A percentile compares a stretch with the other conserved stretches of the same genome.
These are phyloP conservation scores for Rhabdomys dilectus DNA, from an alignment of 2,113 vertebrate genomes.

Conservation along the genomic window DNA sequence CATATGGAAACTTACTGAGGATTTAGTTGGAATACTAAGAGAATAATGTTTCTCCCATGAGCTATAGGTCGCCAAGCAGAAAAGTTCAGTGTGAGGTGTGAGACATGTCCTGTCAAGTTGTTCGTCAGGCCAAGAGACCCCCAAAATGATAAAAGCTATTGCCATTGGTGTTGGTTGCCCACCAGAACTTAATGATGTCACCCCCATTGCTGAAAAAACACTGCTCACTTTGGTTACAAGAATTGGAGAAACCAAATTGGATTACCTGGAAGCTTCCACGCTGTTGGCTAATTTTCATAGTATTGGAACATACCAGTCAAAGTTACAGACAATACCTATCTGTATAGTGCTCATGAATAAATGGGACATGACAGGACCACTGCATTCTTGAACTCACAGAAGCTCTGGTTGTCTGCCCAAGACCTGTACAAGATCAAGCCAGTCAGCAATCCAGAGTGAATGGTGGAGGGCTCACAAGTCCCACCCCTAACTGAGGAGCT, in stretches of 20 bases:
- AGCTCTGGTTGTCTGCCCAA: background rate
- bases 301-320: background rate
- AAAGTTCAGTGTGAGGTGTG: background rate
- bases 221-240: background rate
- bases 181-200: background rate
- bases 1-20: background rate
- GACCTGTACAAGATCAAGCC: background rate
- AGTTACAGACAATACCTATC: background rate
- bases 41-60: background rate
- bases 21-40: background rate
- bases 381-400: background rate
- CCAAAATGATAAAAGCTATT: background rate
- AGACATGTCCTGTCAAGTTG: background rate
- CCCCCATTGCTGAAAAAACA: background rate
- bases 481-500: background rate
- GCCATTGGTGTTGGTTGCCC: background rate
- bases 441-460: background rate
- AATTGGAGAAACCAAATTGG: background rate
- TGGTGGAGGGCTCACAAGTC: background rate
- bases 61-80: background rate
- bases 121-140: background rate
- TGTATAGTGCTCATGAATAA: background rate
- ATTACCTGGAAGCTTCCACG: background rate
- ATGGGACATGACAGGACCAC: too few species aligned
- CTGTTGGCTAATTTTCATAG: background rate